A percentile compares a stretch with the other conserved stretches of the same genome.
Conservation (phyloP, 2,888 invertebrate species). For the Hypena proboscidalis region DNA sequence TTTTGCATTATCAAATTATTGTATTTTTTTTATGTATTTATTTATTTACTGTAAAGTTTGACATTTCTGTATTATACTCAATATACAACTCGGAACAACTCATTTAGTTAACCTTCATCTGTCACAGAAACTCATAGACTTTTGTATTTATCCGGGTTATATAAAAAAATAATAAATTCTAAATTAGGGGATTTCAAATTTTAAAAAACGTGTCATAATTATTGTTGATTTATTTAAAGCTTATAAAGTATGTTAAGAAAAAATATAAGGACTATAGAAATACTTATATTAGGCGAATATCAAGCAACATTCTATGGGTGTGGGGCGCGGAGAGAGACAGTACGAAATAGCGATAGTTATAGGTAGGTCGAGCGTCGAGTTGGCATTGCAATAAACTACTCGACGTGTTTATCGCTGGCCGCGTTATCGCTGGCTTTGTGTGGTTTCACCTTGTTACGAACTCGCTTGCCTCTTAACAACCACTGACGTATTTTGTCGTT, state of each 20-base stretch:
- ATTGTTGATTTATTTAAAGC: neutral
- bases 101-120: conserved; percentile 6
- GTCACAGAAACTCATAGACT: conserved; percentile 9
- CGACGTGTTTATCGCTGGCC: conserved; percentile 70
- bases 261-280: conserved; percentile 7
- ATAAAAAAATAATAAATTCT: conserved; percentile 39
- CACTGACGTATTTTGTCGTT: conserved; percentile 40
- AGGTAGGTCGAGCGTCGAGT: conserved; percentile 82
- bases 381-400: conserved; percentile 75
- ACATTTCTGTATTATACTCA: too few relatives aligned
- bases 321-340: conserved; percentile 74
- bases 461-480: conserved; percentile 52
- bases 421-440: conserved; percentile 76
- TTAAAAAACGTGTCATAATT: conserved; percentile 4
- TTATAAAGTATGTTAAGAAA: neutral
- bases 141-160: conserved; percentile 47
- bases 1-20: too few relatives aligned
- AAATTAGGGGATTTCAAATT: conserved; percentile 25
- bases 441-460: conserved; percentile 69
- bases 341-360: conserved; percentile 76
- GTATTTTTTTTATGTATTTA: too few relatives aligned
- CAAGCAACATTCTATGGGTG: conserved; percentile 77
- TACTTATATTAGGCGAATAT: conserved; percentile 5
- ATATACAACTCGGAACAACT: conserved; percentile 24
- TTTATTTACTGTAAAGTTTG: too few relatives aligned